Evolutionary conservation across 2,113 vertebrate species (phyloP), one percentile per base, ranked within the genome.

Genomic region (Machaerirhynchus nigripectus): DNA sequence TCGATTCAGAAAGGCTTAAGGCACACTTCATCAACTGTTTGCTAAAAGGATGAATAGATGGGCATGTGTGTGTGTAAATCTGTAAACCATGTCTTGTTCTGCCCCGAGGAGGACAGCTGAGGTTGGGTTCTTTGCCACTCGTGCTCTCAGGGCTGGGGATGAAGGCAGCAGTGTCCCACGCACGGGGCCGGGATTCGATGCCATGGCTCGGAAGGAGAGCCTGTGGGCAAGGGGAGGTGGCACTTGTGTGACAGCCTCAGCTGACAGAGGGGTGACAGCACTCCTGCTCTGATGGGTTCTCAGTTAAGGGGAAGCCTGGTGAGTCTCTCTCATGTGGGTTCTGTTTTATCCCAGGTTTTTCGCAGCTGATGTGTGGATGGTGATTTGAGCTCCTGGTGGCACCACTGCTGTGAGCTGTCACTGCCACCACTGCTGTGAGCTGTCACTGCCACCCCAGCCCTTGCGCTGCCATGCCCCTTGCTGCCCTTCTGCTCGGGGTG

Each of bases 1-100:
- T 79, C 31, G 19, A 96, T 97, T 97, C 96, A 97, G 78, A 95
- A 85, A 75, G 71, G 76, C 88, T 95, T 83, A 64, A 93, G 89
- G 90, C 90, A 79, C 55, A 37, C 90, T 96, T 94, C 84, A 90
- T 93, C 90, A 94, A 84, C 57, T 94, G 79, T 88, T 97, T 96
- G 94, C 91, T 77, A n/a, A 74, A 69, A 90, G 90, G 64, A 92
- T 86, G 91, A 95, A 93, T 90, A 96, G 90, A 94, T 76, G 95
- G 90, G 67, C 68, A 89, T 93, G 80, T 92, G 90, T 96, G 73
- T 88, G 4, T 89, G 84, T 84, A 75, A 65, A 90, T 47, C 40
- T 49, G 18, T 83, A 93, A 95, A 87, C 80, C 89, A 9, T 39
- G 87, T 56, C 90, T 95, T 91, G 82, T 91, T 94, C 68, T 96